A percentile compares a stretch with the other conserved stretches of the same genome.
Conservation (phyloP, 1,140 invertebrate genomes). For the Drosophila sp. region DNA sequence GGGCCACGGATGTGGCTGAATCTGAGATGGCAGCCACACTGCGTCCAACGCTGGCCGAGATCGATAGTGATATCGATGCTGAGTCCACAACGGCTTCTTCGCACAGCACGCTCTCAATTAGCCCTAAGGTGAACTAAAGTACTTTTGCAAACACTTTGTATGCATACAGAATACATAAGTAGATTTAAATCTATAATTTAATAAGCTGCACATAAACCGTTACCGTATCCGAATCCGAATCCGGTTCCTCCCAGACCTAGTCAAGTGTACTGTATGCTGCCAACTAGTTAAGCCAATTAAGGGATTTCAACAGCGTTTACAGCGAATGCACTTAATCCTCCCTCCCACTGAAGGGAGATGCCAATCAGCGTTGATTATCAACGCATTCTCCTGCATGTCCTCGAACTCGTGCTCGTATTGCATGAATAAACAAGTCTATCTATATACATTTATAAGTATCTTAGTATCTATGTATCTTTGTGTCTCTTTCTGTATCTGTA, state of each 20-base stretch:
- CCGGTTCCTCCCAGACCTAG: not conserved
- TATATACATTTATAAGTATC: not conserved
- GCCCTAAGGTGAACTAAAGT: conserved; percentile 45
- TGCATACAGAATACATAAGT: not conserved
- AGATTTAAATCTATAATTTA: conserved; percentile 17
- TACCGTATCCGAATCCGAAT: not conserved
- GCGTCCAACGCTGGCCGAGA: conserved; percentile 41
- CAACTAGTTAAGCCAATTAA: conserved; percentile 50
- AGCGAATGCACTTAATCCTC: conserved; percentile 39
- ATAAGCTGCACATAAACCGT: conserved; percentile 31
- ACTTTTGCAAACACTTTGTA: conserved; percentile 12
- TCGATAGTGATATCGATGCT: conserved; percentile 38
- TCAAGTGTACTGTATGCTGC: not conserved
- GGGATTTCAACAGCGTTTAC: conserved; percentile 36
- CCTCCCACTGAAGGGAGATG: conserved; percentile 32
- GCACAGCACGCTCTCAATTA: conserved; percentile 52
- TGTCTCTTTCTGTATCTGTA: conserved; percentile 8
- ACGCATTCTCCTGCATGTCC: conserved; percentile 13
- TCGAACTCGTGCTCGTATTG: conserved; percentile 16
- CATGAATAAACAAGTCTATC: conserved; percentile 17
- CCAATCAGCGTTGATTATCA: conserved; percentile 50
- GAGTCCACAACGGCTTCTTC: conserved; percentile 57
- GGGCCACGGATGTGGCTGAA: conserved; percentile 28
- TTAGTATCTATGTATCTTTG: conserved; percentile 9
- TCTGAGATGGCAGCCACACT: conserved; percentile 31